A percentile compares a stretch with the other conserved stretches of the same genome.
Conservation (phyloP, 1,140 invertebrate genomes). For the Archivesica marissinica region DNA sequence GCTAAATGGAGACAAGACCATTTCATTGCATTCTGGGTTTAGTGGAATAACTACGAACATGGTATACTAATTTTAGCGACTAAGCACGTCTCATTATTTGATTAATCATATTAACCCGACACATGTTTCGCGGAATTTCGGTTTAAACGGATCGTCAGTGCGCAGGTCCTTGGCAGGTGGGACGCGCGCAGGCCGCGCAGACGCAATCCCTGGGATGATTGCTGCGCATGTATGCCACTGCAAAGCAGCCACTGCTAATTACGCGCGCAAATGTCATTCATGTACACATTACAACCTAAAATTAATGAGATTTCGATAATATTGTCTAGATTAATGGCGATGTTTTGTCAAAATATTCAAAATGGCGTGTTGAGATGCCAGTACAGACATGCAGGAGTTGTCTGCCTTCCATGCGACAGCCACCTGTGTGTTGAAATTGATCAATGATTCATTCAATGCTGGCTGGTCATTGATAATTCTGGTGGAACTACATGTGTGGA, state of each 20-base stretch:
- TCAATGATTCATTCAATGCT: too few relatives aligned
- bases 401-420: too few relatives aligned
- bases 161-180: conserved; percentile 48
- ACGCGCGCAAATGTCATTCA: conserved; percentile 31
- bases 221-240: conserved; percentile 62
- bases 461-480: too few relatives aligned
- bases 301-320: too few relatives aligned
- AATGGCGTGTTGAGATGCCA: not conserved
- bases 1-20: not conserved
- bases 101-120: too few relatives aligned
- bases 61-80: too few relatives aligned
- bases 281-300: too few relatives aligned
- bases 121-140: not conserved
- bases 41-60: not conserved
- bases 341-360: not conserved
- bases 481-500: too few relatives aligned
- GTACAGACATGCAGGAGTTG: too few relatives aligned
- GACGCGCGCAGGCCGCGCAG: conserved; percentile 70
- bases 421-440: too few relatives aligned
- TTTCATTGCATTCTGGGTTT: not conserved
- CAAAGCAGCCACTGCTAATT: conserved; percentile 49
- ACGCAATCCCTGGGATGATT: conserved; percentile 62
- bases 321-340: too few relatives aligned
- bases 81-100: too few relatives aligned
- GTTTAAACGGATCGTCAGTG: conserved; percentile 6